These are phyloP conservation scores for Tyto alba DNA, from an alignment of 2,113 vertebrate genomes.

Conservation along the genomic window DNA sequence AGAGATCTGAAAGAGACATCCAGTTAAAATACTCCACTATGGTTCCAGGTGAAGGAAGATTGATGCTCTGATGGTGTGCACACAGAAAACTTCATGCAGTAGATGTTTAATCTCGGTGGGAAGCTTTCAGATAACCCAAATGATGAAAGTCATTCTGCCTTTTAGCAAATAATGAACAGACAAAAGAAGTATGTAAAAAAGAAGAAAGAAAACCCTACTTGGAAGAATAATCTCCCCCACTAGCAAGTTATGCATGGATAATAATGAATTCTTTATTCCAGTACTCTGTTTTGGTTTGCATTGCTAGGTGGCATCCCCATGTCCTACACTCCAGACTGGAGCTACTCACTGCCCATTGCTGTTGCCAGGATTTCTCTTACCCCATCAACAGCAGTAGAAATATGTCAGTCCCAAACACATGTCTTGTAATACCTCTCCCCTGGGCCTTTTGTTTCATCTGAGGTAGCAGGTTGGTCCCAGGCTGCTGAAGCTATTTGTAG, in stretches of 20 bases:
- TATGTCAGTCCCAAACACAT: not conserved
- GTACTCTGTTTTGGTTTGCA: not conserved
- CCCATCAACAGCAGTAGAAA: not conserved
- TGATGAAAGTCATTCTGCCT: not conserved
- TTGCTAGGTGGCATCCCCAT: not conserved
- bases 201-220: not conserved
- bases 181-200: not conserved
- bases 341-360: not conserved
- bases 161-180: conserved; percentile 6
- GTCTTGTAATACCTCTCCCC: not conserved
- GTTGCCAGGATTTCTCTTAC: not conserved
- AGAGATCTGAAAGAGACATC: conserved; percentile 19
- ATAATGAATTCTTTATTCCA: not conserved
- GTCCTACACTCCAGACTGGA: not conserved
- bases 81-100: not conserved
- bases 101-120: conserved; percentile 13
- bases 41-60: not conserved
- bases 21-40: not conserved
- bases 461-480: not conserved
- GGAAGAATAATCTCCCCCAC: not conserved
- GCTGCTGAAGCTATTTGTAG: not conserved
- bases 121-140: not conserved
- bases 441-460: not conserved
- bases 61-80: not conserved
- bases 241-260: not conserved